Evolutionary conservation across 37 sponge, comb jelly and placozoan species (phyloP), one percentile per base, ranked within the genome.

Genomic region (Bolinopsis microptera): DNA sequence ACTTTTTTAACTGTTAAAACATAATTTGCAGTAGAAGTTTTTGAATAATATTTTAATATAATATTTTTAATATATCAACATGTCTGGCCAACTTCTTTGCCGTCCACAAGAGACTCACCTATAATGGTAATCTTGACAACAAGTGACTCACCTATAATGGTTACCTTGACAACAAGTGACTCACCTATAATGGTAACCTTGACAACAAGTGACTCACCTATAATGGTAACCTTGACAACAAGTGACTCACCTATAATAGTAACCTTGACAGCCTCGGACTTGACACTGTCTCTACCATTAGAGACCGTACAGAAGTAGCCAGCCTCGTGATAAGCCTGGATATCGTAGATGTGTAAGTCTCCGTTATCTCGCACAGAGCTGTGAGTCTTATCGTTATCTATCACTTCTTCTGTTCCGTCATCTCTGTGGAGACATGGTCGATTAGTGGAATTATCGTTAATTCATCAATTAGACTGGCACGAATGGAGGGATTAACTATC

Each of bases 311-410:
- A 38, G 8, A 18, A 33, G 61, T 86, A 86, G 25, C 26, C 1
- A 16, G 38, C 90, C 90, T 86, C 90, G 30, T 86, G 90, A 25
- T 86, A 41, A 24, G 90, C 90, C 28, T 86, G 90, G 16, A 86
- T 13, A 41, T 86, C 90, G 90, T 41, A 41, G 16, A 86, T 41
- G 27, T 86, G 90, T 38, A 86, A 48, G 39, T 39, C 13, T n/a
- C 90, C 90, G 21, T 28, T 32, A 32, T 32, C 80, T 77, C 35
- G 21, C 1, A 77, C 37, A 35, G 36, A 32, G 36, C 35, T 32
- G 80, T 77, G 80, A 21, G 27, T 77, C 36, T 21, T 16, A 36
- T 77, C 80, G 21, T 77, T 34, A 2, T 77, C 80, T 33, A 77
- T 32, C 32, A 1, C 21, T 1, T 32, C 80, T 16, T 32, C 80